Percentiles rank a stretch among this genome's conserved stretches.
phyloP scores from a whole-genome alignment of 2,888 invertebrate genomes.

The Hecatera dysodea region DNA sequence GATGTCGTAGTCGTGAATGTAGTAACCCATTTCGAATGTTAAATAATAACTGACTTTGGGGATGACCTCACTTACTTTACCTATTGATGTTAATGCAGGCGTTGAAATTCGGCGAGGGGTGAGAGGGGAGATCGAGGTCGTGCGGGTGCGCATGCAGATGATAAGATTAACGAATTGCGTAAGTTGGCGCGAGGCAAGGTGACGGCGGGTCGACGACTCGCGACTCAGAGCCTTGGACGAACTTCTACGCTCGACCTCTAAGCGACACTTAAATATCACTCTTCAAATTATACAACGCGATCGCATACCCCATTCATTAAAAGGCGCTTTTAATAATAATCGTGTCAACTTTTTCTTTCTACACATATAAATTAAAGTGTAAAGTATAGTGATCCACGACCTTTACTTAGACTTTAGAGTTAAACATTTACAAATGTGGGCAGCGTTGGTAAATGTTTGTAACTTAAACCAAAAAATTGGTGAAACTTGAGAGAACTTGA shows the following conservation, averaged over 20 bases:
- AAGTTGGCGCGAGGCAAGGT: constrained; percentile 88
- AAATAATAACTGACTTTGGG: constrained; percentile 70
- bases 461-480: neutral
- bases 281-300: constrained; percentile 64
- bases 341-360: constrained; percentile 17
- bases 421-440: no score
- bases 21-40: constrained; percentile 68
- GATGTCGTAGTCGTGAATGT: constrained; percentile 52
- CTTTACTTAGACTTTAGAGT: neutral
- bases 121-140: constrained; percentile 83
- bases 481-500: neutral
- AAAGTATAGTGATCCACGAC: constrained; percentile 19
- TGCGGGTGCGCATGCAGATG: constrained; percentile 87
- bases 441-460: neutral
- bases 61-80: constrained; percentile 72
- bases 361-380: constrained; percentile 26
- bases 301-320: constrained; percentile 57
- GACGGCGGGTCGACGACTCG: constrained; percentile 89
- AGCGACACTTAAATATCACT: constrained; percentile 79
- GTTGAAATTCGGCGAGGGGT: constrained; percentile 84
- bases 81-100: constrained; percentile 71
- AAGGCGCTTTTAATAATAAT: constrained; percentile 27
- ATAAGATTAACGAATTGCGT: constrained; percentile 90
- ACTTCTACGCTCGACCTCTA: constrained; percentile 86
- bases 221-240: constrained; percentile 85